Evolutionary conservation across 2,113 vertebrate species (phyloP), one percentile per base, ranked within the genome.

Genomic region (Struthidea cinerea): DNA sequence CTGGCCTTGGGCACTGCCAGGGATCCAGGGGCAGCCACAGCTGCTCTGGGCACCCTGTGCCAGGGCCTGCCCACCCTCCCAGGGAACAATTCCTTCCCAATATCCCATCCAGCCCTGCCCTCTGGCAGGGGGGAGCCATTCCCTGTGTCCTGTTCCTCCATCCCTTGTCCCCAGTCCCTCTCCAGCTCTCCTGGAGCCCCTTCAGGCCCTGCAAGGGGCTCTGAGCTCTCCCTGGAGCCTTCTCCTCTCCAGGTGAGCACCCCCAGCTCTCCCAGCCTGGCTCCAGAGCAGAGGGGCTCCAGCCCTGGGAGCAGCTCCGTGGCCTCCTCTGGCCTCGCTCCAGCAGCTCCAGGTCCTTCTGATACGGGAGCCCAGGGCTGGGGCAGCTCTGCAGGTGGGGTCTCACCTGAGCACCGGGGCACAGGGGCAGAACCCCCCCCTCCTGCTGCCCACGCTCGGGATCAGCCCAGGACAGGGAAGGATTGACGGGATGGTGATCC

Each of bases 241-340:
- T 52, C 44, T 32, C 6, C 1, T 49, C 26, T 27, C 44, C 80
- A 83, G 67, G 12, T 8, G 80, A 71, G 3, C 33, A 9, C 14
- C 3, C 33, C 57, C 49, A 63, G 81, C 33, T 64, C 41, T 53
- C 4, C 81, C 81, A 84, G 81, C 9, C 57, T 33, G 68, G 46
- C 56, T 63, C 44, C 55, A 57, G 47, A n/a, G 47, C 37, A 64
- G 52, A 27, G 59, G 50, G 18, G 24, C 24, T 41, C 53, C 44
- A 52, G 41, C 30, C 41, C 30, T 18, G 1, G 1, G 4, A 23
- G 13, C 57, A 79, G 0, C 32, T 32, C 39, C 1, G 0, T 3
- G 18, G 6, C 10, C 28, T 56, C 23, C 23, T 39, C 24, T 41
- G 65, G 65, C 1, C 16, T 8, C 1, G 0, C 5, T 27, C 11